Evolutionary conservation across 2,797 vertebrate species (phyloP).

Genomic region (Myioborus melanocephalus): DNA sequence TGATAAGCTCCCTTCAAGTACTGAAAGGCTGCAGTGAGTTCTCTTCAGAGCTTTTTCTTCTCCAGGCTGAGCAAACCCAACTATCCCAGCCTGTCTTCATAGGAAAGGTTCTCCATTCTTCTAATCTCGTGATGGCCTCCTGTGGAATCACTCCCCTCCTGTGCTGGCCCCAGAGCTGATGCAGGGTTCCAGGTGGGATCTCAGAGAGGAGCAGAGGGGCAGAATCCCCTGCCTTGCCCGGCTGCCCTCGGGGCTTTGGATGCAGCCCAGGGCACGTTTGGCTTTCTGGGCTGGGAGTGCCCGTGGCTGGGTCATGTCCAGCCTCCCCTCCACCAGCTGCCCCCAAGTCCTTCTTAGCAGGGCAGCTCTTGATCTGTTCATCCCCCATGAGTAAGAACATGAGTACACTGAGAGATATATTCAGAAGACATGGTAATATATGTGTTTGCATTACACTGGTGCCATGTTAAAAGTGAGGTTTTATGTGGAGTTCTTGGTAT

Average conservation of each 20-base stretch:
- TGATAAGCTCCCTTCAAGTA: not conserved
- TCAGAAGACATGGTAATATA: not conserved
- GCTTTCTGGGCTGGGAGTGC: not conserved
- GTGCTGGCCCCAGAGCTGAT: not conserved
- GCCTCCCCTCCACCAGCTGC: too few species aligned
- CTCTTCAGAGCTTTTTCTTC: not conserved
- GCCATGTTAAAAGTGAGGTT: not conserved
- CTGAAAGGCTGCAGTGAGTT: not conserved
- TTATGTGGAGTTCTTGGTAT: not conserved
- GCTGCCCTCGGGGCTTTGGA: not conserved
- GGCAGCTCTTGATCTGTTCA: accelerated
- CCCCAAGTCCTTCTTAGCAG: too few species aligned
- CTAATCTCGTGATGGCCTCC: not conserved
- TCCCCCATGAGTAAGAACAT: too few species aligned
- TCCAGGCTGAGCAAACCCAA: not conserved
- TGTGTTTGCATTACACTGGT: not conserved
- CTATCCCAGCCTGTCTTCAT: not conserved
- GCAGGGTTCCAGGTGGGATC: not conserved
- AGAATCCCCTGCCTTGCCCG: not conserved
- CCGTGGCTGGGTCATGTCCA: too few species aligned
- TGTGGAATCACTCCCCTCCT: not conserved
- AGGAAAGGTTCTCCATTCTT: not conserved
- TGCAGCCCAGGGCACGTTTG: not conserved
- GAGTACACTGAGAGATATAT: not conserved
- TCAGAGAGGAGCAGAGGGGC: not conserved